phyloP scores from a whole-genome alignment of 2,797 vertebrate genomes.

The Avahi laniger region DNA sequence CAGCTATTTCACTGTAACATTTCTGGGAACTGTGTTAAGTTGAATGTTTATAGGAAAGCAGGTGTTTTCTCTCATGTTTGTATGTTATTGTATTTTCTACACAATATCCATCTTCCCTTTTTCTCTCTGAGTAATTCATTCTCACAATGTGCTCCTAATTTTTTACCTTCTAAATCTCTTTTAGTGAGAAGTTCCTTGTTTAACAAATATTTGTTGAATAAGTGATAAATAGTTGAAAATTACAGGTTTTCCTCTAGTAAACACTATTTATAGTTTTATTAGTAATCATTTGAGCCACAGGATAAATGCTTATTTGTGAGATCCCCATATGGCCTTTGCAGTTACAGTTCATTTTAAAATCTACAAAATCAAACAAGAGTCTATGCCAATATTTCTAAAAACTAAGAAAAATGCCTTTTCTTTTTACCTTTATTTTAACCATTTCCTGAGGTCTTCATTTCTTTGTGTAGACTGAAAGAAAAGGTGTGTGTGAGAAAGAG shows the following conservation, averaged over 20 bases:
- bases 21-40: constrained; percentile 67
- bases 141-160: not conserved
- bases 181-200: constrained; percentile 8
- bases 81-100: constrained; percentile 47
- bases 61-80: constrained; percentile 68
- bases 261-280: not conserved
- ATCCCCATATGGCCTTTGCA: not conserved
- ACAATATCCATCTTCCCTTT: not conserved
- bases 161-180: constrained; percentile 30
- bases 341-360: not conserved
- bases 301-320: not conserved
- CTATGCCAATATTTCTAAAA: not conserved
- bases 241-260: not conserved
- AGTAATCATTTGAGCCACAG: constrained; percentile 6
- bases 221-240: constrained; percentile 31
- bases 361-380: not conserved
- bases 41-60: constrained; percentile 70
- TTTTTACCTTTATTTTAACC: constrained; percentile 6
- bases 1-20: constrained; percentile 59
- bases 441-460: not conserved
- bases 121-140: constrained; percentile 8
- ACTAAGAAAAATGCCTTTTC: not conserved
- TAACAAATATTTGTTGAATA: constrained; percentile 48
- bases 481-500: not conserved
- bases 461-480: not conserved